These are phyloP conservation scores for Crenuchus spilurus DNA, from an alignment of 2,797 vertebrate species.

Conservation along the genomic window DNA sequence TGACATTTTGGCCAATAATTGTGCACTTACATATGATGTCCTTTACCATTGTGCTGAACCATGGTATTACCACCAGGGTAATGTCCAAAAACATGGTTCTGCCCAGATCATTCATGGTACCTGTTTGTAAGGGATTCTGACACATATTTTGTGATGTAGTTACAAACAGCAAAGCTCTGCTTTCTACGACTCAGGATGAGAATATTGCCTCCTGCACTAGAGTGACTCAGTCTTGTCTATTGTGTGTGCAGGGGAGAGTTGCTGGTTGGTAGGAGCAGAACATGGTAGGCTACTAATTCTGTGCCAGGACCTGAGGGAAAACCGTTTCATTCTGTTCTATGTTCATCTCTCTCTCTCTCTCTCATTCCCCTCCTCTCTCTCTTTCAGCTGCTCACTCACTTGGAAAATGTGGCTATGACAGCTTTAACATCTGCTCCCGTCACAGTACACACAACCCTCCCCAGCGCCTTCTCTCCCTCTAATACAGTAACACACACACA, in stretches of 20 bases:
- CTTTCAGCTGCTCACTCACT: slow-evolving; percentile 42
- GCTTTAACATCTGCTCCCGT: slow-evolving; percentile 51
- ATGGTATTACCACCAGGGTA: too few species aligned
- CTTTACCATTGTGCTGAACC: too few species aligned
- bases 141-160: too few species aligned
- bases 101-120: too few species aligned
- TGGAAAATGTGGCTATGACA: slow-evolving; percentile 49
- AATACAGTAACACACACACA: too few species aligned
- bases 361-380: background rate
- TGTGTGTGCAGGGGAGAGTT: background rate
- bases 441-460: slow-evolving; percentile 35
- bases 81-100: too few species aligned
- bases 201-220: background rate
- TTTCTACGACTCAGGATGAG: background rate
- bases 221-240: background rate
- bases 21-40: too few species aligned
- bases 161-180: too few species aligned
- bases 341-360: background rate
- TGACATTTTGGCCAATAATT: too few species aligned
- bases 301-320: slow-evolving; percentile 37
- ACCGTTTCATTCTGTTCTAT: slow-evolving; percentile 23
- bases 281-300: slow-evolving; percentile 23
- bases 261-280: background rate
- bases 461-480: background rate
- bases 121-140: too few species aligned